phyloP scores from a whole-genome alignment of 2,888 invertebrate genomes.

The Agapetus fuscipes region DNA sequence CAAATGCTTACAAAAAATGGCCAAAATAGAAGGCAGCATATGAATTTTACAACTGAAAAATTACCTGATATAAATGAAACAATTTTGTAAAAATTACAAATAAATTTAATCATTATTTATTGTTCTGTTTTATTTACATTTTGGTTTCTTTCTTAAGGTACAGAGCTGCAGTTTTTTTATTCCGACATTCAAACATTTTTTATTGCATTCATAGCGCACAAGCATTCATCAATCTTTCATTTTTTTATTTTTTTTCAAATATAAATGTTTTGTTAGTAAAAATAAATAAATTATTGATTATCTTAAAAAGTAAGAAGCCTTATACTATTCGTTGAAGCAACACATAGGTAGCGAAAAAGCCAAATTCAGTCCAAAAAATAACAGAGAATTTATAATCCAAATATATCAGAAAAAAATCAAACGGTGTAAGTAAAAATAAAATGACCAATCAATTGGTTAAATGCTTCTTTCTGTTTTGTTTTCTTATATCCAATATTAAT shows the following conservation, averaged over 20 bases:
- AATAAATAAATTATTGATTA: slow-evolving; percentile 6
- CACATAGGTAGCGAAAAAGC: too few species aligned
- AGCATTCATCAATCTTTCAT: slow-evolving; percentile 1
- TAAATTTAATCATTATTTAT: slow-evolving; percentile 9
- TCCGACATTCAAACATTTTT: slow-evolving; percentile 1
- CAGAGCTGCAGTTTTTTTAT: neutral
- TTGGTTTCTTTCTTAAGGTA: slow-evolving; percentile 16
- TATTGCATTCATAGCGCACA: slow-evolving; percentile 1
- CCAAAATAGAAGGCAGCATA: slow-evolving; percentile 27
- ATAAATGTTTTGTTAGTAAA: slow-evolving; percentile 4
- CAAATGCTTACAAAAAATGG: slow-evolving; percentile 52
- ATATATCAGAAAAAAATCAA: too few species aligned
- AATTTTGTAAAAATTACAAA: neutral
- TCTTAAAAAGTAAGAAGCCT: neutral
- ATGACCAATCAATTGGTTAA: neutral
- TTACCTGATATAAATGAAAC: neutral
- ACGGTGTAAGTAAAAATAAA: neutral
- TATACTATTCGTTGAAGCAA: neutral
- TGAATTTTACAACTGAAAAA: too few species aligned
- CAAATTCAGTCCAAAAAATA: too few species aligned
- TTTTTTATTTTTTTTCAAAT: neutral
- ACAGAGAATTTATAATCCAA: too few species aligned
- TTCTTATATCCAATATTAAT: too few species aligned
- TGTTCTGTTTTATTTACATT: slow-evolving; percentile 18
- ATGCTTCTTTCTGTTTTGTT: too few species aligned